Conservation (phyloP, 2,797 vertebrate genomes). For the Rhabdomys pumilio region DNA sequence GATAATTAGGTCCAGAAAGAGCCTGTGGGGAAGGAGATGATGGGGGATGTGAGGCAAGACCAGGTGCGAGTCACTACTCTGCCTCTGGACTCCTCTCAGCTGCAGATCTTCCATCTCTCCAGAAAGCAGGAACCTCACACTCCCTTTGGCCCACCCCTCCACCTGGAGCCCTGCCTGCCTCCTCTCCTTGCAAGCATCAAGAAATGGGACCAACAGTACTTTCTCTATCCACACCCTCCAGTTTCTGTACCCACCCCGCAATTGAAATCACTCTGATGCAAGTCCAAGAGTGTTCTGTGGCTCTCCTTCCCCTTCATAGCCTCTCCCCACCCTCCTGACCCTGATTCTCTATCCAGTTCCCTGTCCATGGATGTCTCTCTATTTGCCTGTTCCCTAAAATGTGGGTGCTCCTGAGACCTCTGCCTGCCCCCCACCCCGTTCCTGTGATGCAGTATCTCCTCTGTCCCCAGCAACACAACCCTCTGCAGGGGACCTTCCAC, state of each 20-base stretch:
- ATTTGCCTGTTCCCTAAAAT: not conserved
- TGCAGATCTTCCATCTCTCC: not conserved
- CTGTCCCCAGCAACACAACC: not conserved
- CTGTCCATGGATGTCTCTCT: not conserved
- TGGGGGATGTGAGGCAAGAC: not conserved
- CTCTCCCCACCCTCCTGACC: not conserved
- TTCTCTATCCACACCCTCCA: not conserved
- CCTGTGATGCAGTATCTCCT: not conserved
- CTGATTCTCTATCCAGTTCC: not conserved
- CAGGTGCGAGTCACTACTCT: fast-evolving
- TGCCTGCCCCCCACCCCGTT: not conserved
- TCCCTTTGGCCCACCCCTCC: not conserved
- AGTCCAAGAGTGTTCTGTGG: not conserved
- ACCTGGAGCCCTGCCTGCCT: not conserved
- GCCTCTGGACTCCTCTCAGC: not conserved
- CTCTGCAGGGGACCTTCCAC: not conserved
- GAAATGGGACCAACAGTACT: not conserved
- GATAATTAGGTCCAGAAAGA: not conserved
- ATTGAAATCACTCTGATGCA: not conserved
- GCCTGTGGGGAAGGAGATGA: too few species aligned
- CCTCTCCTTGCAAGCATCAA: not conserved
- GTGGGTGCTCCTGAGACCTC: not conserved
- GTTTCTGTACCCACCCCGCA: not conserved
- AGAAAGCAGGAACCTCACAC: not conserved
- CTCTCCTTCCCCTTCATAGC: not conserved